These are phyloP conservation scores for Meriones psammophilus DNA, from an alignment of 2,797 vertebrate genomes.

Conservation along the genomic window DNA sequence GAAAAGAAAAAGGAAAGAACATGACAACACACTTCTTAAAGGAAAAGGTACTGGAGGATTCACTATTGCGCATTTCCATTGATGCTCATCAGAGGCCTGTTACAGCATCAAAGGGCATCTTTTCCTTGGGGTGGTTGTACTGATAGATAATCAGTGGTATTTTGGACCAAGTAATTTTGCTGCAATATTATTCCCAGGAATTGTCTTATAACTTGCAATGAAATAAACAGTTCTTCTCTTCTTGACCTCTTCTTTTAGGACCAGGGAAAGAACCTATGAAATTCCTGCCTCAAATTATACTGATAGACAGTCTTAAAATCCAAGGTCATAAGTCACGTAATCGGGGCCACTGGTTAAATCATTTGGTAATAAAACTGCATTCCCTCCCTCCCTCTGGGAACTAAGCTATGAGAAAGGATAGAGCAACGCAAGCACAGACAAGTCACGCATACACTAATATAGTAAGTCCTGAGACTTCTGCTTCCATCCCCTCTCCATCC, in stretches of 20 bases:
- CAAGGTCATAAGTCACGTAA: slow-evolving; percentile 77
- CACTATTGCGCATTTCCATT: slow-evolving; percentile 20
- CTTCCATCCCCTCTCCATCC: background rate
- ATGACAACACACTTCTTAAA: background rate
- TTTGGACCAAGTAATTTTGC: slow-evolving; percentile 49
- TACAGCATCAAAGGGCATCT: background rate
- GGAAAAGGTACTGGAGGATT: background rate
- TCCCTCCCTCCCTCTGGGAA: slow-evolving; percentile 68
- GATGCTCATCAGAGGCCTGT: background rate
- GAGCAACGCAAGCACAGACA: slow-evolving; percentile 58
- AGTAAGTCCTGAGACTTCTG: slow-evolving; percentile 12
- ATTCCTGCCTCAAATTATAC: slow-evolving; percentile 70
- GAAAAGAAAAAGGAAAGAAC: background rate
- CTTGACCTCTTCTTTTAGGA: slow-evolving; percentile 59
- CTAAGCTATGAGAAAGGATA: slow-evolving; percentile 65
- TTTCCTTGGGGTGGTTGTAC: background rate
- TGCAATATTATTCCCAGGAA: slow-evolving; percentile 30
- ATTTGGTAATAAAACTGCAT: slow-evolving; percentile 74
- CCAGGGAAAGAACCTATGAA: slow-evolving; percentile 59
- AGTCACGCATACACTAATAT: slow-evolving; percentile 61
- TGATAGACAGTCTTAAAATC: slow-evolving; percentile 72
- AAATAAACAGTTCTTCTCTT: slow-evolving; percentile 56
- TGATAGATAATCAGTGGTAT: slow-evolving; percentile 34
- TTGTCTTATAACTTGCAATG: slow-evolving; percentile 61
- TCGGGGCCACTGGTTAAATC: slow-evolving; percentile 75